Evolutionary conservation across 37 sponge, comb jelly and placozoan genomes (phyloP).

Genomic region (Corticium candelabrum): DNA sequence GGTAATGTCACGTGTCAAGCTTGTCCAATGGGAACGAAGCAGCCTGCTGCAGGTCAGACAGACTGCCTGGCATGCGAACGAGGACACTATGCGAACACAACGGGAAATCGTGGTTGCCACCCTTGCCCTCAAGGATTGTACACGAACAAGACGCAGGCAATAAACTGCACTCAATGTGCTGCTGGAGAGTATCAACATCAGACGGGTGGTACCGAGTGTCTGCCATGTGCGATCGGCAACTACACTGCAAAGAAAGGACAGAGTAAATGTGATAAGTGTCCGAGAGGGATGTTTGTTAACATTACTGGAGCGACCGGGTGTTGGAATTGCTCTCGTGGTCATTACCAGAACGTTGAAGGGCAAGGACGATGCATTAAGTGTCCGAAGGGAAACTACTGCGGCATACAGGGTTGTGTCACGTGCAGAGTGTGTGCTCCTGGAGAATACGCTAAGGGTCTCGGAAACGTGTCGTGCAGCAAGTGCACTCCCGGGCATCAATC

Average conservation of each 20-base stretch:
- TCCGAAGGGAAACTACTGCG: not conserved
- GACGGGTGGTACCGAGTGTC: not conserved
- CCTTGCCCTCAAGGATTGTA: not conserved
- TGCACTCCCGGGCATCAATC: not conserved
- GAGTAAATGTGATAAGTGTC: too few species aligned
- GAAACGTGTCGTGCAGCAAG: not conserved
- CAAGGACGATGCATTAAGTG: not conserved
- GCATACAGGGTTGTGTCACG: not conserved
- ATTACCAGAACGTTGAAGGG: not conserved
- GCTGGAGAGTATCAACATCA: not conserved
- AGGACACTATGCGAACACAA: not conserved
- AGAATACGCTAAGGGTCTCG: not conserved
- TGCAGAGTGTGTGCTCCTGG: not conserved
- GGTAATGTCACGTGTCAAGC: not conserved
- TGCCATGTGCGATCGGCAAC: not conserved
- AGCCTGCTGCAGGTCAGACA: not conserved
- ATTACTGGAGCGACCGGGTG: too few species aligned
- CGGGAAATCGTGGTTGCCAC: not conserved
- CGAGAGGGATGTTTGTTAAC: too few species aligned
- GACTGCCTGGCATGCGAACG: not conserved
- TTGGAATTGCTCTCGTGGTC: not conserved
- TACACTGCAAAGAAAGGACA: not conserved
- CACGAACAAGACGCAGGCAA: not conserved
- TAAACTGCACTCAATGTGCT: not conserved
- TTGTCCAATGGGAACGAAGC: not conserved